Base-by-base conservation (phyloP, 2,797 vertebrate species). In the Pipistrellus pipistrellus region DNA sequence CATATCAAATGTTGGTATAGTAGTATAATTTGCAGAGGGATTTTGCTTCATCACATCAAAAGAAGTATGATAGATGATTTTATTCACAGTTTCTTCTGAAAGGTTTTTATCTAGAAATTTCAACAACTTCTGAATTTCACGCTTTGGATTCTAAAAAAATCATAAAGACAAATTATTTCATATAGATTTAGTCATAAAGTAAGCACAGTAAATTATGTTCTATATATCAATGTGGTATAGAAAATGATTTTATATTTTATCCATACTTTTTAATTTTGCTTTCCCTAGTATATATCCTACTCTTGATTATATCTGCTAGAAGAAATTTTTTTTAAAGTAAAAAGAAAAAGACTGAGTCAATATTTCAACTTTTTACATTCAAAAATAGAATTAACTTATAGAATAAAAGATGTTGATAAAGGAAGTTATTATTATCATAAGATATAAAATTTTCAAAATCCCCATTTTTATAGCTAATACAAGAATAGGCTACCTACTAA, bases 31-130 rank as follows among this genome's bases (percentile, higher is more conserved):
- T 95, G 97, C 62, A 9, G 85, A 85, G 30, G 98, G 96, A 83
- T 98, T 98, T 46, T 98, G 95, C 88, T 96, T 98, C 98, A 98
- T 98, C 25, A 97, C 96, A 64, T 96, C 78, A 88, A 98, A 98
- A 71, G 98, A 98, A 1, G 95, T 98, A 57, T 98, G 96, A 62
- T 98, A 93, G 25, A 98, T 53, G 38, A 98, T 98, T 91, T 91
- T 98, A 1, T 84, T 90, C 88, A 98, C 5, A 0, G 8, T 95
- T 69, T 4, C 95, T 77, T 98, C 97, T 0, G 66, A 0, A 2
- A 98, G 0, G 18, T 98, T 90, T 95, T 98, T 98, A 32, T 91
- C 97, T 86, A 98, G 96, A 95, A 98, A 98, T 12, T 12, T 90
- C 78, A 98, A 84, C 30, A 98, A 83, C 55, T 98, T 98, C 73